Conservation (phyloP, 1,140 invertebrate species). For the Scaptomyza hsui region DNA sequence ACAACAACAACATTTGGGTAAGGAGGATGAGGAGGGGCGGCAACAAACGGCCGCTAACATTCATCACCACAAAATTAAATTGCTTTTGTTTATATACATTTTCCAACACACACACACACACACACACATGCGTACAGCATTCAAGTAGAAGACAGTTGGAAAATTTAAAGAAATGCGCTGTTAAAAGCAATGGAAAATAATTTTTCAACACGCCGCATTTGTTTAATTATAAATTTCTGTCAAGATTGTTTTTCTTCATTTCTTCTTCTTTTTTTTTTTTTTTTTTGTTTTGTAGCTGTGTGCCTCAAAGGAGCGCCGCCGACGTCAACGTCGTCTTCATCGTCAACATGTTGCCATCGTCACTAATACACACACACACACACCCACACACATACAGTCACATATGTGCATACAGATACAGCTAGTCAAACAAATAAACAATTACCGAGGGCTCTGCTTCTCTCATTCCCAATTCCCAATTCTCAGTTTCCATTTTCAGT, state of each 20-base stretch:
- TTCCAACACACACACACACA: conserved; percentile 21
- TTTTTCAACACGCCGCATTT: conserved; percentile 75
- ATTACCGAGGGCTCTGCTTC: conserved; percentile 45
- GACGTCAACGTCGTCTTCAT: conserved; percentile 58
- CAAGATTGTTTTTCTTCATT: conserved; percentile 59
- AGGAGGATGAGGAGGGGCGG: conserved; percentile 16
- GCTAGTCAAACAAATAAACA: conserved; percentile 56
- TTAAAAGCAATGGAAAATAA: conserved; percentile 72
- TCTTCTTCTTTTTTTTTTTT: conserved; percentile 18
- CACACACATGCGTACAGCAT: neutral
- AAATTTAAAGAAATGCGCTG: conserved; percentile 74
- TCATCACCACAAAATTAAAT: conserved; percentile 80
- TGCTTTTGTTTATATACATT: conserved; percentile 78
- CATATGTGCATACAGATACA: conserved; percentile 7
- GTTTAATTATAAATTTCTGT: conserved; percentile 82
- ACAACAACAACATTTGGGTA: conserved; percentile 37
- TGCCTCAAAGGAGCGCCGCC: conserved; percentile 70
- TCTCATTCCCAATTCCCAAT: conserved; percentile 6
- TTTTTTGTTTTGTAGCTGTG: conserved; percentile 32
- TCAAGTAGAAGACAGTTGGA: conserved; percentile 51
- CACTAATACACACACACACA: conserved; percentile 41
- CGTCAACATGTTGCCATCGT: conserved; percentile 73
- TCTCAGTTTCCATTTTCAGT: conserved; percentile 36
- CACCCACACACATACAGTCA: conserved; percentile 33
- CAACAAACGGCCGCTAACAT: conserved; percentile 70